Percentiles rank a stretch among this genome's conserved stretches.
Evolutionary conservation across 2,888 invertebrate species (phyloP).

Genomic region (Machimus atricapillus): DNA sequence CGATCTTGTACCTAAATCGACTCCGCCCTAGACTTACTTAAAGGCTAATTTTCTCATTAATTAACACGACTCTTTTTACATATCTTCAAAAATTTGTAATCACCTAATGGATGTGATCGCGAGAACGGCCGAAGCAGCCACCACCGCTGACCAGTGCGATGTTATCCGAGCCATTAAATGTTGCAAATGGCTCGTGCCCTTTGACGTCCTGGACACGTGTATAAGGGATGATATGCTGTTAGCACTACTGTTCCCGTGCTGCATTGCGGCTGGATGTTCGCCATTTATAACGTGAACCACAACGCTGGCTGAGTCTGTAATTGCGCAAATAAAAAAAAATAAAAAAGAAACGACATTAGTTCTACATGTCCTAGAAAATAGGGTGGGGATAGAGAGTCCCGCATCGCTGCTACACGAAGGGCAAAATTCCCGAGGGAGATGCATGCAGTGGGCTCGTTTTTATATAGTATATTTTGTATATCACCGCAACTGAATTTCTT

Average conservation of each 20-base stretch:
- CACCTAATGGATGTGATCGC: constrained; percentile 45
- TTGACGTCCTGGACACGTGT: constrained; percentile 49
- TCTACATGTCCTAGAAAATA: neutral
- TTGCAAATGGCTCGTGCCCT: constrained; percentile 44
- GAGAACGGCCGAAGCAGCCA: constrained; percentile 31
- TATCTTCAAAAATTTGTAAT: constrained; percentile 40
- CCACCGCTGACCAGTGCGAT: constrained; percentile 44
- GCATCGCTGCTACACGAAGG: neutral
- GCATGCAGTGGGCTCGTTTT: neutral
- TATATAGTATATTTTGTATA: neutral
- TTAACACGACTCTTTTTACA: constrained; percentile 20
- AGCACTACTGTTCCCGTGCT: constrained; percentile 63
- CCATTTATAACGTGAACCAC: constrained; percentile 85
- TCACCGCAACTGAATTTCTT: neutral
- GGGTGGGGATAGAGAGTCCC: neutral
- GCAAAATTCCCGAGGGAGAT: neutral
- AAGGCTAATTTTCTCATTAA: constrained; percentile 16
- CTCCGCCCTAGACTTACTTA: neutral
- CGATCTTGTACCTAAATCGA: neutral
- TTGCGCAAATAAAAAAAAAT: constrained; percentile 50
- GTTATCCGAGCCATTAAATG: constrained; percentile 43
- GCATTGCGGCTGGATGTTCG: constrained; percentile 72
- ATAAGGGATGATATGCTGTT: constrained; percentile 53
- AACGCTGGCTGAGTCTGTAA: constrained; percentile 80
- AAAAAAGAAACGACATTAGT: neutral